These are phyloP conservation scores for Panorpa germanica DNA, from an alignment of 2,888 invertebrate genomes.

Conservation along the genomic window DNA sequence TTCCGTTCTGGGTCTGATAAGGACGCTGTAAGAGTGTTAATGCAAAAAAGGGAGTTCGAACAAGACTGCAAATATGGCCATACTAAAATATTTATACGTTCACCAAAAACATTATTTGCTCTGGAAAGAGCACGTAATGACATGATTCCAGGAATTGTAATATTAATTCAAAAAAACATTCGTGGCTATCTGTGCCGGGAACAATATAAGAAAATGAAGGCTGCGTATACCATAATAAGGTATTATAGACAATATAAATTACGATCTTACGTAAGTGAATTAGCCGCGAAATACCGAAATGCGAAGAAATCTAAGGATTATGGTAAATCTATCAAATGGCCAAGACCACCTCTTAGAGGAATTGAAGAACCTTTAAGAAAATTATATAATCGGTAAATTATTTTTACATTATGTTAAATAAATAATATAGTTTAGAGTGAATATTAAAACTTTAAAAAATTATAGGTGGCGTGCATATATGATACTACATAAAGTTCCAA, in stretches of 20 bases:
- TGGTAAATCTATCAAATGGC: slow-evolving; percentile 69
- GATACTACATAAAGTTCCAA: slow-evolving; percentile 62
- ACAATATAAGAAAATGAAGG: slow-evolving; percentile 69
- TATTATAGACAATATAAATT: slow-evolving; percentile 66
- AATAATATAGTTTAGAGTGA: too few species aligned
- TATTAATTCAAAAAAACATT: slow-evolving; percentile 90
- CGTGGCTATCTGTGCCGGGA: slow-evolving; percentile 63
- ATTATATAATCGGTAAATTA: too few species aligned
- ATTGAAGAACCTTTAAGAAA: slow-evolving; percentile 38
- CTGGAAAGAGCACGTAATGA: slow-evolving; percentile 75
- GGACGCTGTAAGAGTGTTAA: slow-evolving; percentile 71
- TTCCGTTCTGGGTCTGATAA: slow-evolving; percentile 57
- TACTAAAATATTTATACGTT: slow-evolving; percentile 83
- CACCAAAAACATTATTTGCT: slow-evolving; percentile 77
- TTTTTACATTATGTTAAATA: too few species aligned
- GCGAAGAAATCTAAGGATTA: slow-evolving; percentile 50
- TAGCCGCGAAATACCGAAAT: slow-evolving; percentile 41
- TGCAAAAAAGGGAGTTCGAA: slow-evolving; percentile 57
- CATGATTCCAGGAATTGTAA: slow-evolving; percentile 78
- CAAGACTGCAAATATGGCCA: slow-evolving; percentile 86
- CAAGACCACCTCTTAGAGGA: slow-evolving; percentile 45
- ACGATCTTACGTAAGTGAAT: slow-evolving; percentile 44
- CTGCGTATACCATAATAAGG: slow-evolving; percentile 61
- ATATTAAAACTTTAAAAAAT: too few species aligned
- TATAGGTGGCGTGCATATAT: slow-evolving; percentile 82